These are phyloP conservation scores for Eospalax fontanierii DNA, from an alignment of 2,797 vertebrate genomes.

Conservation along the genomic window DNA sequence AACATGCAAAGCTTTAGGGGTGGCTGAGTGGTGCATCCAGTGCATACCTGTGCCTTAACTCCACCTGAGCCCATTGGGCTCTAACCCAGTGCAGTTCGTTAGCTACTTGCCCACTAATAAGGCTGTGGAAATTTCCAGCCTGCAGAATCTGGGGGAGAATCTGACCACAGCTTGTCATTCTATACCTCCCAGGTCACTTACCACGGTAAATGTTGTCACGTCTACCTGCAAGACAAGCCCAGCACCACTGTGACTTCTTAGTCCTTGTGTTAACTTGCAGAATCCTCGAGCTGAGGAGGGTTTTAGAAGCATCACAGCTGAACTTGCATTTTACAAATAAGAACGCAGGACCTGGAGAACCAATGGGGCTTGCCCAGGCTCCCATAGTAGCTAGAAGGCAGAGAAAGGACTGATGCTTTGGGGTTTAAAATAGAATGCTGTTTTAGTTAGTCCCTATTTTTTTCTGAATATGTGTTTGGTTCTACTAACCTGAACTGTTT, in stretches of 20 bases:
- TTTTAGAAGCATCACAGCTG: not conserved
- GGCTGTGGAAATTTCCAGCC: not conserved
- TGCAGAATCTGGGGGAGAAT: not conserved
- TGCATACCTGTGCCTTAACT: not conserved
- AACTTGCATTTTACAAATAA: conserved; percentile 42
- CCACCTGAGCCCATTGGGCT: not conserved
- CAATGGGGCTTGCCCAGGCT: not conserved
- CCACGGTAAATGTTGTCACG: not conserved
- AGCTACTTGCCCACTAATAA: not conserved
- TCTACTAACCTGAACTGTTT: conserved; percentile 31
- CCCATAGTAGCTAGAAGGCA: not conserved
- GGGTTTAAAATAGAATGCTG: not conserved
- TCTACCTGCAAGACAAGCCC: not conserved
- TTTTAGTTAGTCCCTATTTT: not conserved
- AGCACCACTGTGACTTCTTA: not conserved
- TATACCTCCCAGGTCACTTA: accelerated
- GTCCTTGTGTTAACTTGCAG: not conserved
- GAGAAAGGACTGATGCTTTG: not conserved
- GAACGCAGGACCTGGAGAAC: not conserved
- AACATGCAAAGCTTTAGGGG: not conserved
- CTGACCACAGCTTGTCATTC: not conserved
- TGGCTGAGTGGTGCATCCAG: not conserved
- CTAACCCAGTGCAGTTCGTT: not conserved
- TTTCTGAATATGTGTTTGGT: not conserved
- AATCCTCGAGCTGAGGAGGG: not conserved